These are phyloP conservation scores for Astatotilapia flaviijosephi DNA, from an alignment of 2,113 vertebrate species.

Conservation along the genomic window DNA sequence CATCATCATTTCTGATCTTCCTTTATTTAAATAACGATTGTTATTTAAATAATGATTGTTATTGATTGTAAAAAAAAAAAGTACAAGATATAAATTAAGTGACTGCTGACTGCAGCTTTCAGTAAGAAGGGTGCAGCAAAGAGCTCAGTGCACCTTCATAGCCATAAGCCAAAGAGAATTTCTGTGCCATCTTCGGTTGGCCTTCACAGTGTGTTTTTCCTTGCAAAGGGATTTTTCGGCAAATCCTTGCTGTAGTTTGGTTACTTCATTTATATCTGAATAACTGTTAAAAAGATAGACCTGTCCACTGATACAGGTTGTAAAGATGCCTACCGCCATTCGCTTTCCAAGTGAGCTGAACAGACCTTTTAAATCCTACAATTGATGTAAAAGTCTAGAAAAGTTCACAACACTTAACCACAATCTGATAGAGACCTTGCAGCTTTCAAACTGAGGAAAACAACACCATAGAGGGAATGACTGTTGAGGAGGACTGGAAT, in stretches of 20 bases:
- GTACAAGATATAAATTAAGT: background rate
- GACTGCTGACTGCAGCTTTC: background rate
- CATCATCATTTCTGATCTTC: background rate
- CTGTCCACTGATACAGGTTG: background rate
- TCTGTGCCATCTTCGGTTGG: background rate
- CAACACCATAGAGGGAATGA: background rate
- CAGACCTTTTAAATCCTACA: background rate
- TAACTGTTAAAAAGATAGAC: background rate
- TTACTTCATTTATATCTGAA: background rate
- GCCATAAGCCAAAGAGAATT: background rate
- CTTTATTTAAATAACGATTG: background rate
- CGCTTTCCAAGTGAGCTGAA: background rate
- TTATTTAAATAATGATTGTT: background rate
- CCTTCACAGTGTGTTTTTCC: background rate
- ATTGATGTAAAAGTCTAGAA: background rate
- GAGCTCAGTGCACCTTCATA: background rate
- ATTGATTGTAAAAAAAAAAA: background rate
- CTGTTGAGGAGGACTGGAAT: background rate
- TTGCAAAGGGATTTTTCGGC: background rate
- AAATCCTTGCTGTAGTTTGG: background rate
- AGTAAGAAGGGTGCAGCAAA: background rate
- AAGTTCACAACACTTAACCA: background rate
- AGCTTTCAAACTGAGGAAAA: background rate
- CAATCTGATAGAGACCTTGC: background rate
- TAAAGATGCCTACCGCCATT: background rate